Evolutionary conservation across 92 coral and sea anemone species (phyloP), one percentile per base, ranked within the genome.

Genomic region (Isaurus tuberculatus): DNA sequence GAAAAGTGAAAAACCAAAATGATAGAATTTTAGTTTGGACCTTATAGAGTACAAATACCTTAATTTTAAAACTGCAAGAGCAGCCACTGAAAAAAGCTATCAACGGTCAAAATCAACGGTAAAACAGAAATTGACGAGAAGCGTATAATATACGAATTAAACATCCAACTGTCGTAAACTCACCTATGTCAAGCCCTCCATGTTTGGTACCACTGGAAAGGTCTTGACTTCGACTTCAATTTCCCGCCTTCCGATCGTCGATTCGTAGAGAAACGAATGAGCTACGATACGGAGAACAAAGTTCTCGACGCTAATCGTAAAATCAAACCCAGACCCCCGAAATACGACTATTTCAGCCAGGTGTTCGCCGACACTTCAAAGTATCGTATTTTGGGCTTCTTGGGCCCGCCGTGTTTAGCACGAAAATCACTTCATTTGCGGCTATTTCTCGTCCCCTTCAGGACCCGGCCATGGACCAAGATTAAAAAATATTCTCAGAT

Each of bases 191-290:
- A 60, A 60, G 27, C 66, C 29, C 66, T n/a, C 66, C 66, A 60
- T 60, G 66, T 49, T 60, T 60, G 66, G 66, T 60, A 60, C 66
- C 66, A 60, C 66, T 60, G 66, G 66, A 60, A 60, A 60, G 66
- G 31, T 60, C 66, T 60, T 60, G 25, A 60, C 66, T 60, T 60
- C 66, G 30, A 60, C 66, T 60, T 60, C 66, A 60, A 60, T 60
- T 60, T 60, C 66, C 66, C 31, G 66, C 66, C 66, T 20, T 60
- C 66, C 66, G 66, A 60, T 60, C 30, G 66, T 22, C 30, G 30
- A 26, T 22, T 60, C 66, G 66, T 60, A 1, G 31, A 60, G 13
- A 60, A 60, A 60, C 66, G 66, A 60, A 30, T 22, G 66, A 60
- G 66, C 22, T 60, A 60, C 66, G 66, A 60, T 5, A n/a, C 32